Evolutionary conservation across 1,140 invertebrate species (phyloP), one percentile per base, ranked within the genome.

Genomic region (Drosophila persimilis): DNA sequence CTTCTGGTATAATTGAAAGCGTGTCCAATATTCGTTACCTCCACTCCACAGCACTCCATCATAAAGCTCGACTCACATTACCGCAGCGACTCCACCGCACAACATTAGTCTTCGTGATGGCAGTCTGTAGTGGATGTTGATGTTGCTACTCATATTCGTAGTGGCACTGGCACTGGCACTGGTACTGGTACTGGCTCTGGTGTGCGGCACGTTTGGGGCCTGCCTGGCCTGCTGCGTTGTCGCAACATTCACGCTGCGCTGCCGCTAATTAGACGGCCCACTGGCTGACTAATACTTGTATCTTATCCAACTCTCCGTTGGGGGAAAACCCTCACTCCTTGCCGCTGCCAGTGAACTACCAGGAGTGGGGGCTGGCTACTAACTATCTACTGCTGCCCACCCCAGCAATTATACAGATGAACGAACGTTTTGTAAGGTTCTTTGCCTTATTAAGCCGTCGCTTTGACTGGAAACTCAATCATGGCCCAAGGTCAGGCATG

Each of bases 401-500:
- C 39, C 39, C 65, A 58, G 53, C 73, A 75, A 75, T 75, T 75
- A 66, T 45, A 74, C 56, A 64, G 59, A 84, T 75, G 74, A 73
- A 62, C 65, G 56, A 39, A 13, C 35, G 35, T 39, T 60, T 66
- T 66, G 65, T 88, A 88, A 88, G 83, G 83, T 83, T 86, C 75
- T 86, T 73, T 83, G 84, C 83, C 78, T 72, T 88, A 88, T 88
- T 86, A 80, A 80, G 81, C 76, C 54, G 57, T 60, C 45, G 45
- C 53, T 17, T 55, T 57, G 74, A 62, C 60, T 70, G 31, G 35
- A 76, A 63, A 85, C 64, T 54, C 77, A 85, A 85, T 89, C 76
- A 89, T 58, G 60, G 46, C 60, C 45, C 84, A 89, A 89, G 80
- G 85, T 89, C 76, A 81, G 47, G 59, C 48, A 71, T 66, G 62